Percentiles rank a stretch among this genome's conserved stretches.
Evolutionary conservation across 2,888 invertebrate species (phyloP).

Genomic region (Gordius sp.): DNA sequence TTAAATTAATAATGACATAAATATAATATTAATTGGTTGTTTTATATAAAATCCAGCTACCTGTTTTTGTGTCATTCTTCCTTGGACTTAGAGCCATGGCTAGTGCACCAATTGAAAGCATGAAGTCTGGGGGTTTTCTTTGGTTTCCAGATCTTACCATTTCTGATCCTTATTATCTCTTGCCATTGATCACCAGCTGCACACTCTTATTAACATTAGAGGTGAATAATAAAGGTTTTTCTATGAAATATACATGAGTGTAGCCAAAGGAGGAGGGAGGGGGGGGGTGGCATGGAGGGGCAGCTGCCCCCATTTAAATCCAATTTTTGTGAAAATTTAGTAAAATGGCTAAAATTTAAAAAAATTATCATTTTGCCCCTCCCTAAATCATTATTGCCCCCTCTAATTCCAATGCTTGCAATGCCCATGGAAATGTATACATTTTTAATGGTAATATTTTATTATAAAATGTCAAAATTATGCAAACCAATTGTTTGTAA

Average conservation of each 20-base stretch:
- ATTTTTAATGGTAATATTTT: background rate
- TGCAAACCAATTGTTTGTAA: background rate
- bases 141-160: conserved; percentile 80
- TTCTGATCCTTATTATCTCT: conserved; percentile 56
- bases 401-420: too few relatives aligned
- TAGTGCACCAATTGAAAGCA: conserved; percentile 60
- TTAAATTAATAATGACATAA: too few relatives aligned
- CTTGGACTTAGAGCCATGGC: conserved; percentile 62
- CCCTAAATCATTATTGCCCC: too few relatives aligned
- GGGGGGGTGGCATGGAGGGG: too few relatives aligned
- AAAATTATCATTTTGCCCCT: too few relatives aligned
- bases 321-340: too few relatives aligned
- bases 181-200: conserved; percentile 56
- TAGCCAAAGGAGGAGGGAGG: too few relatives aligned
- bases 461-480: background rate
- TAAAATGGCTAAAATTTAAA: too few relatives aligned
- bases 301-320: too few relatives aligned
- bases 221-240: too few relatives aligned
- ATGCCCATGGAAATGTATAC: background rate
- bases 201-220: conserved; percentile 30
- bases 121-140: conserved; percentile 55
- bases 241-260: too few relatives aligned
- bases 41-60: conserved; percentile 37
- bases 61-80: conserved; percentile 71
- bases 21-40: too few relatives aligned